Conservation (phyloP, 2,113 vertebrate genomes). For the Bettongia penicillata region DNA sequence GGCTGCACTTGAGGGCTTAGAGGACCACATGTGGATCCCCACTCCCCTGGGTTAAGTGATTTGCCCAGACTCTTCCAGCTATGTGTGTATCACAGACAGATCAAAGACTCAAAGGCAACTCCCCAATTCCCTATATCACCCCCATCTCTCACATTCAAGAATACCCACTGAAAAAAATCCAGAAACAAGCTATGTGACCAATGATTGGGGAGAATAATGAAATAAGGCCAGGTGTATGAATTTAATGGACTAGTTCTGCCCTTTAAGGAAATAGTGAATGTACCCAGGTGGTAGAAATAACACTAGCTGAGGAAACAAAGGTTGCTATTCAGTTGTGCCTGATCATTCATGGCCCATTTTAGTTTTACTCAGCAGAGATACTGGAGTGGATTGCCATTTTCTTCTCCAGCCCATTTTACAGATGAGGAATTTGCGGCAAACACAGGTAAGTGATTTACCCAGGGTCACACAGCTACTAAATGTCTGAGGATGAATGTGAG, state of each 20-base stretch:
- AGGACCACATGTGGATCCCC: no score
- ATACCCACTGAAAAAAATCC: neutral
- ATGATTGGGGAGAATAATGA: neutral
- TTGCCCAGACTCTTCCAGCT: neutral
- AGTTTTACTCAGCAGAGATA: neutral
- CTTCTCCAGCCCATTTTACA: neutral
- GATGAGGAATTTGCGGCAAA: neutral
- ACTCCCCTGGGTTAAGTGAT: neutral
- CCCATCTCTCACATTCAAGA: neutral
- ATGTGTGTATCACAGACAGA: neutral
- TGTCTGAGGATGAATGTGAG: neutral
- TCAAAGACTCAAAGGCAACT: neutral
- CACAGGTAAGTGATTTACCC: neutral
- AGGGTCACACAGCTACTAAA: neutral
- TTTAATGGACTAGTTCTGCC: neutral
- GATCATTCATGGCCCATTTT: neutral
- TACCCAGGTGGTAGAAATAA: neutral
- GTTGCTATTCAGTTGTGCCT: neutral
- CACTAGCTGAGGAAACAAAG: neutral
- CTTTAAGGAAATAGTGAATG: neutral
- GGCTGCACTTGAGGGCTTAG: no score
- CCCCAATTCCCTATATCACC: neutral
- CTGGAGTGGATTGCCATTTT: no score
- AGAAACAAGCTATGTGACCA: neutral
- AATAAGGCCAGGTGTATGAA: neutral